These are phyloP conservation scores for Ateles fusciceps DNA, from an alignment of 2,797 vertebrate genomes.

Conservation along the genomic window DNA sequence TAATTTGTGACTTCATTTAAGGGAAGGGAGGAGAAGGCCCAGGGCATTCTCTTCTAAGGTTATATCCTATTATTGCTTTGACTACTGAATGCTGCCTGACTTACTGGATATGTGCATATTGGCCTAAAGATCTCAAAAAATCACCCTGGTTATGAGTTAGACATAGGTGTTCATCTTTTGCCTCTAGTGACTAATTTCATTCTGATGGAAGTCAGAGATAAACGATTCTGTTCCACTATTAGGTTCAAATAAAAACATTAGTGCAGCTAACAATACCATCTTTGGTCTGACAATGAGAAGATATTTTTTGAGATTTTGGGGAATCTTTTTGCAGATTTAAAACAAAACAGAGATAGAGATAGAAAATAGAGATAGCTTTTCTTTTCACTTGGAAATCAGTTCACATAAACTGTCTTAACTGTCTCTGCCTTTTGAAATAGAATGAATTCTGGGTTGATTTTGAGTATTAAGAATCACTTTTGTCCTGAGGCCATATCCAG, in stretches of 20 bases:
- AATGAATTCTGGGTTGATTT: neutral
- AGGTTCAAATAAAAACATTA: neutral
- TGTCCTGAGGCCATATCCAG: neutral
- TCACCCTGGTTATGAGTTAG: neutral
- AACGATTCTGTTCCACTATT: neutral
- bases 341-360: neutral
- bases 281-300: conserved; percentile 9
- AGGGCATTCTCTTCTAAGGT: neutral
- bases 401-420: neutral
- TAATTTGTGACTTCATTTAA: neutral
- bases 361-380: neutral
- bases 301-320: neutral
- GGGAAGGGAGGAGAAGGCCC: rapidly evolving
- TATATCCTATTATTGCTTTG: neutral
- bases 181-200: conserved; percentile 21
- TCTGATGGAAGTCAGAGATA: conserved; percentile 23
- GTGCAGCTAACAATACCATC: neutral
- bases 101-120: neutral
- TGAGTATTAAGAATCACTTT: neutral
- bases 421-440: neutral
- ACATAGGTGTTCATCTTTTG: neutral
- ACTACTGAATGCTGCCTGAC: neutral
- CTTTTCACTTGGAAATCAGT: neutral
- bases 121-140: neutral
- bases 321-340: neutral